Evolutionary conservation across 1,140 invertebrate genomes (phyloP), one percentile per base, ranked within the genome.

Genomic region (Drosophila nebulosa): DNA sequence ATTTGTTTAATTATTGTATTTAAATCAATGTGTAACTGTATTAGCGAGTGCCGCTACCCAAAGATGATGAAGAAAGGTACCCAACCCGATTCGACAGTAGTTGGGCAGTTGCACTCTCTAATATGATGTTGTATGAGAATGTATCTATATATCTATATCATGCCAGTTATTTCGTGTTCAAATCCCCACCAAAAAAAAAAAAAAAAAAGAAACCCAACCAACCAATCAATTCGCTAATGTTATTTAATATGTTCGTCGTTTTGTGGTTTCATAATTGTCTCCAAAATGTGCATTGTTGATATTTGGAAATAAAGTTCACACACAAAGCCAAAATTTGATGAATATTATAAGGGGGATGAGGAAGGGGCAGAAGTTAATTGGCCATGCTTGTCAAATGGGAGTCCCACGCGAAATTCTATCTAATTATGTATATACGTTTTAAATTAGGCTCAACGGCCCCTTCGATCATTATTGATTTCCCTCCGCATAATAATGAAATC

Each of bases 231-330:
- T n/a, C 39, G 39, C 55, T 52, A 52, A 22, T 65, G 24, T 67
- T 69, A 61, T 57, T 46, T 0, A 46, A 56, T 55, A 81, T 86
- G 81, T 85, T 85, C 66, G 80, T 85, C 66, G 80, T 46, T 86
- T 84, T 86, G 69, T 62, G 79, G 71, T 74, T 83, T 21, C 78
- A 21, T 74, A 46, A 21, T 21, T 21, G 65, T 75, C 63, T 83
- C 74, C 62, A 51, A 60, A 61, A 65, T 68, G 52, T 74, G 71
- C 62, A 85, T 68, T 85, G 68, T 84, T 84, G 75, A 64, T 83
- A 64, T 79, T 84, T 76, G 74, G 56, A 69, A 85, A 85, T 85
- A 85, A 85, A 85, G 80, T 74, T 74, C 4, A 46, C 16, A 46
- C 16, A 46, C 16, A 46, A 46, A 46, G 18, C 39, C 7, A 46